Conservation (phyloP, 2,113 vertebrate genomes). For the Bujurquina vittata region DNA sequence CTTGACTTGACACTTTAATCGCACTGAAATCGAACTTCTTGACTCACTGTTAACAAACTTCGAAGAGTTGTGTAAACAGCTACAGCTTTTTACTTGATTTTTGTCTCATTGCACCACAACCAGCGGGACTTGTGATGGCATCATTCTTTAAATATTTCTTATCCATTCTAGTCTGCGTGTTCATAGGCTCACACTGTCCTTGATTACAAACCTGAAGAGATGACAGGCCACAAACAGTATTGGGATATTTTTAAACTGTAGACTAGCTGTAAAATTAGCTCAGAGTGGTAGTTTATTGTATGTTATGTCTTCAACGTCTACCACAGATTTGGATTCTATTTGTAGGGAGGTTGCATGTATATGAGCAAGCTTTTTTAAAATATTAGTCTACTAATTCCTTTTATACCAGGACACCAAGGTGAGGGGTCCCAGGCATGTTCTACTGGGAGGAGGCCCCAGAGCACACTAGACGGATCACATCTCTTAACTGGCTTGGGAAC, state of each 20-base stretch:
- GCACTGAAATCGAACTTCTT: neutral
- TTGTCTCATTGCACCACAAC: neutral
- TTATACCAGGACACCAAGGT: too few relatives aligned
- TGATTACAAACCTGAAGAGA: neutral
- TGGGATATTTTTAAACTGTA: neutral
- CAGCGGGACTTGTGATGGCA: neutral
- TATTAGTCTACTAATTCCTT: neutral
- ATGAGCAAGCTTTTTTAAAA: fast-evolving
- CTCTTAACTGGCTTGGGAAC: too few relatives aligned
- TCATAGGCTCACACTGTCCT: neutral
- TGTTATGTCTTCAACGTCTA: neutral
- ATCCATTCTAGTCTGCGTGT: neutral
- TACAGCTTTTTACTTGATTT: neutral
- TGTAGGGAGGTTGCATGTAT: neutral
- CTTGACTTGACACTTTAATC: neutral
- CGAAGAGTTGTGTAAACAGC: neutral
- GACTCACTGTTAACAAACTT: neutral
- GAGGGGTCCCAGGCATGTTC: too few relatives aligned
- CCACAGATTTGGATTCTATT: neutral
- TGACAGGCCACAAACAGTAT: neutral
- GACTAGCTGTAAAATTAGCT: neutral
- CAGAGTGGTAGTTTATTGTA: neutral
- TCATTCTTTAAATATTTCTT: neutral
- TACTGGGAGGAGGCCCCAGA: too few relatives aligned
- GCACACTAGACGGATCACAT: too few relatives aligned